Evolutionary conservation across 2,797 vertebrate genomes (phyloP).

Genomic region (Poeciliopsis presidionis): DNA sequence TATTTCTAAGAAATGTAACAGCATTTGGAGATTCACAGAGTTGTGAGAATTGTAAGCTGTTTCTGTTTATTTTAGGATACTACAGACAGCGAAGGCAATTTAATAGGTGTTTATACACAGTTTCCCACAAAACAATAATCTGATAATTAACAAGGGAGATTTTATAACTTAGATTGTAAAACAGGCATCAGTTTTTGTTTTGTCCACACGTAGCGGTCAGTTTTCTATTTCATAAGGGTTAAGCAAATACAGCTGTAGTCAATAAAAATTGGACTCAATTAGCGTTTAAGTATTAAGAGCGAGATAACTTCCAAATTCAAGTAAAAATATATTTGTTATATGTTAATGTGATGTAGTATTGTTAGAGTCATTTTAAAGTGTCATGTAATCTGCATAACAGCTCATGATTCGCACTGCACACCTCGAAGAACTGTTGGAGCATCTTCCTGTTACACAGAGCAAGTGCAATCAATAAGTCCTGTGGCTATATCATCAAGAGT

Average conservation of each 20-base stretch:
- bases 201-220: too few relatives aligned
- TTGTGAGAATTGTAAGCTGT: background rate
- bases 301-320: background rate
- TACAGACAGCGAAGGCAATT: background rate
- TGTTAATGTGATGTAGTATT: too few relatives aligned
- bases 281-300: background rate
- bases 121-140: too few relatives aligned
- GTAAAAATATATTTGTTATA: background rate
- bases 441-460: conserved; percentile 24
- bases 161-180: background rate
- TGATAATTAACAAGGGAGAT: background rate
- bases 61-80: background rate
- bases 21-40: background rate
- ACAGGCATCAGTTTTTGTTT: background rate
- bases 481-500: conserved; percentile 32
- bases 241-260: background rate
- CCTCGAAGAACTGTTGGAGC: conserved; percentile 3
- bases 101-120: background rate
- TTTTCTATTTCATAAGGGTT: background rate
- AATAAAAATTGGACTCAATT: background rate
- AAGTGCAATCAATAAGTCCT: conserved; percentile 27
- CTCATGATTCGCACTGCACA: background rate
- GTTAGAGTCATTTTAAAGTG: background rate
- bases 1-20: background rate
- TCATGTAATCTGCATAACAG: background rate